phyloP scores from a whole-genome alignment of 2,113 vertebrate genomes.

The Rallus limicola region DNA sequence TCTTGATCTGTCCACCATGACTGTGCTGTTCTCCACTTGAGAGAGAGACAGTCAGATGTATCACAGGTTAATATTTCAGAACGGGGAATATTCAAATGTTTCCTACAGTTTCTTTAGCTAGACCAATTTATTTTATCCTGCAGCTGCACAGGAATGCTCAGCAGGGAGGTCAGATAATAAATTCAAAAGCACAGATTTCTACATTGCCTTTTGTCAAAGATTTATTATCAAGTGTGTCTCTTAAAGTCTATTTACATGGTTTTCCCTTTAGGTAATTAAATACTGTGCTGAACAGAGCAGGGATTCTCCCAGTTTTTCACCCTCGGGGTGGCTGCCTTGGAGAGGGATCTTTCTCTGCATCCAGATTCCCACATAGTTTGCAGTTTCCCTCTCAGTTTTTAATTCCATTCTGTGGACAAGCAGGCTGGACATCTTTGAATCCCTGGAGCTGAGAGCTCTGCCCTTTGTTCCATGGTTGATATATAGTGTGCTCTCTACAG shows the following conservation, averaged over 20 bases:
- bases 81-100: conserved; percentile 44
- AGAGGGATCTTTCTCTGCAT: neutral
- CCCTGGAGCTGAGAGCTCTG: neutral
- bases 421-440: neutral
- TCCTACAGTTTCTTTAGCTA: conserved; percentile 41
- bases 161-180: conserved; percentile 61
- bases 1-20: conserved; percentile 3
- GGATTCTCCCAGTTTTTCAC: conserved; percentile 10
- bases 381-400: neutral
- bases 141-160: conserved; percentile 47
- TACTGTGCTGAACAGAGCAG: neutral
- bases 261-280: conserved; percentile 49
- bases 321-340: neutral
- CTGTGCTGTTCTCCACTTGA: neutral
- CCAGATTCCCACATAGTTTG: neutral
- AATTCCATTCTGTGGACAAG: neutral
- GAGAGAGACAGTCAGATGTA: neutral
- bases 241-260: conserved; percentile 36
- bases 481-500: neutral
- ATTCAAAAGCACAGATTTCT: conserved; percentile 57
- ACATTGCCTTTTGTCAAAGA: conserved; percentile 57
- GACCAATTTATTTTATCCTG: conserved; percentile 66
- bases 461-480: neutral
- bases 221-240: conserved; percentile 51
- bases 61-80: conserved; percentile 35